phyloP scores from a whole-genome alignment of 1,140 invertebrate genomes.

The Cotesia glomerata region DNA sequence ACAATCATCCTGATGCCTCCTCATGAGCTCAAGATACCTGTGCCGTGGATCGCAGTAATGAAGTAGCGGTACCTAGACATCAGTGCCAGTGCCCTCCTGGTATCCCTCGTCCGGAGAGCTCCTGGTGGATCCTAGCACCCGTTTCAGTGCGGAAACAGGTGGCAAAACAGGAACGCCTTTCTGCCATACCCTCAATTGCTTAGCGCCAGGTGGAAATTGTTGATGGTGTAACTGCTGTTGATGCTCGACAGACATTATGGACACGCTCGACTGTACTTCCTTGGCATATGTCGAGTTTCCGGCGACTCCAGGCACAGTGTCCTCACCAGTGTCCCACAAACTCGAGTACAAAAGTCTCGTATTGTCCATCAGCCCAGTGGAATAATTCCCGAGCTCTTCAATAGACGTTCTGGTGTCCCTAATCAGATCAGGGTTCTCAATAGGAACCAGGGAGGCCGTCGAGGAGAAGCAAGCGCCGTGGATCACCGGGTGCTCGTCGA shows the following conservation, averaged over 20 bases:
- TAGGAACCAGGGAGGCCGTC: constrained; percentile 70
- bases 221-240: constrained; percentile 20
- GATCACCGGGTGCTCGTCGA: constrained; percentile 40
- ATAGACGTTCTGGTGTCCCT: constrained; percentile 70
- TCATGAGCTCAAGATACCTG: constrained; percentile 50
- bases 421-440: constrained; percentile 83
- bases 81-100: constrained; percentile 89
- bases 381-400: constrained; percentile 48
- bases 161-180: constrained; percentile 82
- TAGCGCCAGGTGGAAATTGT: constrained; percentile 67
- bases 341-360: constrained; percentile 76
- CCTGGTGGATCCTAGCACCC: constrained; percentile 76
- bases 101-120: constrained; percentile 90
- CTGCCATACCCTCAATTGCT: constrained; percentile 84
- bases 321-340: constrained; percentile 64
- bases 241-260: constrained; percentile 34
- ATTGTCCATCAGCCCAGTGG: constrained; percentile 69
- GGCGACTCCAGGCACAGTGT: constrained; percentile 41
- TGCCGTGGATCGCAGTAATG: constrained; percentile 55
- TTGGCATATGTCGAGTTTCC: constrained; percentile 69
- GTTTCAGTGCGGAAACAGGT: constrained; percentile 79
- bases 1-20: constrained; percentile 46
- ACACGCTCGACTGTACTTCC: constrained; percentile 66
- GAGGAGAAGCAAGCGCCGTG: constrained; percentile 68
- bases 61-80: constrained; percentile 73